phyloP scores from a whole-genome alignment of 2,797 vertebrate species.

The Bucorvus abyssinicus region DNA sequence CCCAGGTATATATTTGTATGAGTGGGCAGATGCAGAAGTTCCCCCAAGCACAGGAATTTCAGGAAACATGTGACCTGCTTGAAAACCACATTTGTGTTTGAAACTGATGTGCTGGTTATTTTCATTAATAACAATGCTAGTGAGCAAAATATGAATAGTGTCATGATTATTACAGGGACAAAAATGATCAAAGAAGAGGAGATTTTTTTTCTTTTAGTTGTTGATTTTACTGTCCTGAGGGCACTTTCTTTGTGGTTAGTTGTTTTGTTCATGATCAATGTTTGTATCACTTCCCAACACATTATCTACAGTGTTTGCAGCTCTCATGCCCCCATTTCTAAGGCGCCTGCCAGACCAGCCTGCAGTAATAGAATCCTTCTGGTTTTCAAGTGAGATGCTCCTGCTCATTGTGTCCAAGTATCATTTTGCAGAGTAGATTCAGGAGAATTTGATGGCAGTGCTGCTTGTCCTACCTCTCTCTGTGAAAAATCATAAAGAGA shows the following conservation, averaged over 20 bases:
- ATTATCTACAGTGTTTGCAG: not conserved
- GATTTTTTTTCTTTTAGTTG: not conserved
- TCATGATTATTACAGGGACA: not conserved
- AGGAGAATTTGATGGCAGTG: not conserved
- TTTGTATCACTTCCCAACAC: not conserved
- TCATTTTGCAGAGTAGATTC: not conserved
- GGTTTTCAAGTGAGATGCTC: not conserved
- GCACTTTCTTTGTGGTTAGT: not conserved
- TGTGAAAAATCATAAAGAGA: not conserved
- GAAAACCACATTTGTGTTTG: not conserved
- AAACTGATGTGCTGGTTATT: not conserved
- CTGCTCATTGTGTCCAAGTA: not conserved
- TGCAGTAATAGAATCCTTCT: not conserved
- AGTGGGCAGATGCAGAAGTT: not conserved
- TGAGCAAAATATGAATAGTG: not conserved
- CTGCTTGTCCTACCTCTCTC: not conserved
- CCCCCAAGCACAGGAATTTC: not conserved
- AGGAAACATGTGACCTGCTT: not conserved
- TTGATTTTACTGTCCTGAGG: not conserved
- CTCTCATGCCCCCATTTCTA: not conserved
- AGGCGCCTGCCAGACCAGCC: not conserved
- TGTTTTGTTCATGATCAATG: not conserved
- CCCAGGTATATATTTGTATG: not conserved
- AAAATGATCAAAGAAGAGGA: not conserved
- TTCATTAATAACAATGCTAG: not conserved